Evolutionary conservation across 2,888 invertebrate species (phyloP).

Genomic region (Mesochorus sp.): DNA sequence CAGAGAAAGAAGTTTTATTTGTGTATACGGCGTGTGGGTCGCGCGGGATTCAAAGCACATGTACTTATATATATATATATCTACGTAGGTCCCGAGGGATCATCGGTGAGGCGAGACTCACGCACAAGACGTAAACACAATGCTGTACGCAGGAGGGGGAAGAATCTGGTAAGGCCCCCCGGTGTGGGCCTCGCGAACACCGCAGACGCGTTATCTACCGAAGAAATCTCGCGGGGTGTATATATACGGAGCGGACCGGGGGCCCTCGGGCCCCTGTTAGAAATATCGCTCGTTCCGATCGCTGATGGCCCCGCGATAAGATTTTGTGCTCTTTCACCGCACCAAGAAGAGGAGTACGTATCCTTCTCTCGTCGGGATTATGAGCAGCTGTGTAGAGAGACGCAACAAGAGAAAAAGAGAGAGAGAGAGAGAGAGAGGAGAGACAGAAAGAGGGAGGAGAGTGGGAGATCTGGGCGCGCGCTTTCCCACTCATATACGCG

Average conservation of each 20-base stretch:
- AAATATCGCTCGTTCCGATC: conserved; percentile 79
- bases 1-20: conserved; percentile 28
- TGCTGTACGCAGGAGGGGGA: conserved; percentile 46
- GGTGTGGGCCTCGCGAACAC: conserved; percentile 79
- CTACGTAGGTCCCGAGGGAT: conserved; percentile 5
- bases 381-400: conserved; percentile 76
- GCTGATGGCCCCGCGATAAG: conserved; percentile 78
- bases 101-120: conserved; percentile 38
- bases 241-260: conserved; percentile 66
- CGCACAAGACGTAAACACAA: conserved; percentile 70
- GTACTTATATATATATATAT: background rate
- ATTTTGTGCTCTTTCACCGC: conserved; percentile 66
- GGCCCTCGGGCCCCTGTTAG: conserved; percentile 78
- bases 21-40: conserved; percentile 19
- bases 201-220: conserved; percentile 76
- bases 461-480: conserved; percentile 31
- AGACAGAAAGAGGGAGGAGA: background rate
- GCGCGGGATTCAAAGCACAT: conserved; percentile 11
- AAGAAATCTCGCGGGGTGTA: conserved; percentile 71
- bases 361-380: conserved; percentile 74
- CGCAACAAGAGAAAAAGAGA: conserved; percentile 31
- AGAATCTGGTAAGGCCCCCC: conserved; percentile 69
- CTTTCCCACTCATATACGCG: conserved; percentile 38
- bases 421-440: background rate
- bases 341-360: conserved; percentile 53